A percentile compares a stretch with the other conserved stretches of the same genome.
These are phyloP conservation scores for Alligator mississippiensis DNA, from an alignment of 2,113 vertebrate genomes.

Conservation along the genomic window DNA sequence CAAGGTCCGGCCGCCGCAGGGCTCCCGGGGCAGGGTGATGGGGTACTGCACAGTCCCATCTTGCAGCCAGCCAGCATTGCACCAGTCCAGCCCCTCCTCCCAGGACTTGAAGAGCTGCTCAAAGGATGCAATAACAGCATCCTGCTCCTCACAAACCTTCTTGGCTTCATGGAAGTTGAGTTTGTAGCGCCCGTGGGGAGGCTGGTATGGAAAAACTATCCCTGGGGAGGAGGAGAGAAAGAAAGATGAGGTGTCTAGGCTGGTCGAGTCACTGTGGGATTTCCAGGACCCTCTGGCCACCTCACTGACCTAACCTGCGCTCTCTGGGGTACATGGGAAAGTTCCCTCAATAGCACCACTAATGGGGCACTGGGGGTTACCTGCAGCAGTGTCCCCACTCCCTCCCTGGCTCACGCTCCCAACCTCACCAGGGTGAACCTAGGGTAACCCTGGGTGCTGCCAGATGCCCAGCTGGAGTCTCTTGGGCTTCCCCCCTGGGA, in stretches of 20 bases:
- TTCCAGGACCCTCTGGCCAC: not conserved
- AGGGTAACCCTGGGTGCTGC: not conserved
- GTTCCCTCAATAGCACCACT: too few species aligned
- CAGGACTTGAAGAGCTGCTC: constrained; percentile 90
- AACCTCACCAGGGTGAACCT: not conserved
- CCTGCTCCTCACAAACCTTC: constrained; percentile 85
- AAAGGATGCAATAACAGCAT: constrained; percentile 86
- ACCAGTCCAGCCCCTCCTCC: constrained; percentile 91
- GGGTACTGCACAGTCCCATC: constrained; percentile 91
- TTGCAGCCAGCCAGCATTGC: constrained; percentile 90
- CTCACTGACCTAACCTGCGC: not conserved
- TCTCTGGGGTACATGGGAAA: not conserved
- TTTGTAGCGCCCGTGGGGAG: constrained; percentile 85
- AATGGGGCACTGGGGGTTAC: not conserved
- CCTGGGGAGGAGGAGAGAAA: constrained; percentile 71
- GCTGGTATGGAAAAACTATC: constrained; percentile 93
- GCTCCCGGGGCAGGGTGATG: constrained; percentile 79
- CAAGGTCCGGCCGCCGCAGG: constrained; percentile 82
- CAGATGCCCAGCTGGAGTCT: not conserved
- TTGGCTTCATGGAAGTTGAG: constrained; percentile 88
- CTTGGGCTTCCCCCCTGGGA: not conserved
- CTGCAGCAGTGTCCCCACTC: accelerated
- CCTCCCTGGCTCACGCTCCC: not conserved
- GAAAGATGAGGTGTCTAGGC: not conserved
- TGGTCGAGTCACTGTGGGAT: not conserved